A percentile compares a stretch with the other conserved stretches of the same genome.
Evolutionary conservation across 2,888 invertebrate species (phyloP).

Genomic region (Cerceris ruficornis): DNA sequence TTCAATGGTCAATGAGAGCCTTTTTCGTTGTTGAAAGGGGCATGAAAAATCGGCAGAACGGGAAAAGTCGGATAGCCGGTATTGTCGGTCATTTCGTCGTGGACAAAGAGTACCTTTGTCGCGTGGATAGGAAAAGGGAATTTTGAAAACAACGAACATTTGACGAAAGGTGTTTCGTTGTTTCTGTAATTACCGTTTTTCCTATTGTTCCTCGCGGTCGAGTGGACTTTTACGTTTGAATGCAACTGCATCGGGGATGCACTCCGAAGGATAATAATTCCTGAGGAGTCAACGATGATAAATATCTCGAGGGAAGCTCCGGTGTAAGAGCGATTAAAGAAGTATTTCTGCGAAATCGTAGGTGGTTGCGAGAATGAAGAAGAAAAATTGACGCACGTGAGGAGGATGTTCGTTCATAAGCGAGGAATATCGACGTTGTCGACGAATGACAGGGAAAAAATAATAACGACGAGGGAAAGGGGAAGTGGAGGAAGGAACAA

Average conservation of each 20-base stretch:
- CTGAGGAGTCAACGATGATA: too few species aligned
- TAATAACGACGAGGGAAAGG: background rate
- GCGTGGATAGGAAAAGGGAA: background rate
- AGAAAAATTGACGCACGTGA: background rate
- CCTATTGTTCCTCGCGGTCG: background rate
- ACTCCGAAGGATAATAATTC: too few species aligned
- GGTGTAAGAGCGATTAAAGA: too few species aligned
- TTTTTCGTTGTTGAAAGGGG: too few species aligned
- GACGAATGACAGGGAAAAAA: constrained; percentile 5
- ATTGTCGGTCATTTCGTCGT: background rate
- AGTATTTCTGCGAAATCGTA: too few species aligned
- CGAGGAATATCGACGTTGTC: constrained; percentile 26
- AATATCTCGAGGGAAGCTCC: too few species aligned
- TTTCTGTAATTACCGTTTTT: constrained; percentile 10
- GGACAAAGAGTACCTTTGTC: constrained; percentile 12
- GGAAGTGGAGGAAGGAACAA: constrained; percentile 30
- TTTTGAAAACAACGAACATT: background rate
- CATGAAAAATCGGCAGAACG: background rate
- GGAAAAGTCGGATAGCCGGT: background rate
- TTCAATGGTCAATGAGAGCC: too few species aligned
- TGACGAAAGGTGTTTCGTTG: background rate
- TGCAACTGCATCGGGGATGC: background rate
- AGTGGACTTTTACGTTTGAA: background rate
- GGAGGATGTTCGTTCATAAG: constrained; percentile 11
- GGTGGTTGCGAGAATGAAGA: background rate